phyloP scores from a whole-genome alignment of 2,888 invertebrate species.

The Norana najaformis region DNA sequence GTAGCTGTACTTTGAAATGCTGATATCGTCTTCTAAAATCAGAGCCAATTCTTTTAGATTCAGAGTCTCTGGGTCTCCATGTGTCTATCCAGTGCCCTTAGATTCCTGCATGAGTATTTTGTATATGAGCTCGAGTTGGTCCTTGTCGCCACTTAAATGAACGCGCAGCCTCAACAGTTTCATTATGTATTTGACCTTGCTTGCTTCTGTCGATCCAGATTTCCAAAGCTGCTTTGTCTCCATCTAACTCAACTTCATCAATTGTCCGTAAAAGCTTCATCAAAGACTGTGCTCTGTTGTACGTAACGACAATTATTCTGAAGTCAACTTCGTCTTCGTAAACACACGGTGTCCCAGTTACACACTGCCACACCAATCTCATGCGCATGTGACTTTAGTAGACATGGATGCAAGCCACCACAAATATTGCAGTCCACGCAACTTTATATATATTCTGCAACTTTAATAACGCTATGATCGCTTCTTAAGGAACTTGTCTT shows the following conservation, averaged over 20 bases:
- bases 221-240: slow-evolving; percentile 35
- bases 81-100: slow-evolving; percentile 42
- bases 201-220: slow-evolving; percentile 40
- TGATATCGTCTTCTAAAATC: slow-evolving; percentile 41
- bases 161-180: slow-evolving; percentile 28
- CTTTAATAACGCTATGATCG: too few species aligned
- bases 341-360: slow-evolving; percentile 31
- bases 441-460: too few species aligned
- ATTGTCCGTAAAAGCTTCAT: slow-evolving; percentile 29
- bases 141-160: slow-evolving; percentile 34
- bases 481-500: too few species aligned
- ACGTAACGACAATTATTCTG: slow-evolving; percentile 40
- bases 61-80: slow-evolving; percentile 32
- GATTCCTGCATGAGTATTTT: slow-evolving; percentile 38
- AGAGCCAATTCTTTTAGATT: slow-evolving; percentile 34
- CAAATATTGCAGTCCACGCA: too few species aligned
- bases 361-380: neutral
- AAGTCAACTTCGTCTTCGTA: slow-evolving; percentile 38
- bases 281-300: slow-evolving; percentile 36
- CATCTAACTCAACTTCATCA: slow-evolving; percentile 29
- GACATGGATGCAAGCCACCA: too few species aligned
- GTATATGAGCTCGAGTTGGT: slow-evolving; percentile 35
- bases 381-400: too few species aligned
- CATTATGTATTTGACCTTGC: slow-evolving; percentile 29
- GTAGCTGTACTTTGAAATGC: slow-evolving; percentile 34